Conservation (phyloP, 2,888 invertebrate species). For the Tuta absoluta region DNA sequence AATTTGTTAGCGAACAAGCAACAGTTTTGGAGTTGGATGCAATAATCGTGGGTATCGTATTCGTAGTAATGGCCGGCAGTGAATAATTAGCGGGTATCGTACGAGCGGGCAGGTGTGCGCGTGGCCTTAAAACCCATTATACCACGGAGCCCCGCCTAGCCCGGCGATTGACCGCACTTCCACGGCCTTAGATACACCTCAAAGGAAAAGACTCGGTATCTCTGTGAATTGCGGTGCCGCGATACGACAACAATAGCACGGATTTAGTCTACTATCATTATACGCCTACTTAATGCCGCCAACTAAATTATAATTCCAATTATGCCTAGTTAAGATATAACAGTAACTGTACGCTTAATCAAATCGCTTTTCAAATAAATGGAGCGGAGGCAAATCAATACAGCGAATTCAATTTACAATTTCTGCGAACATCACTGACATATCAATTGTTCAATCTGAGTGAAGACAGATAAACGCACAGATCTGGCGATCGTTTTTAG, state of each 20-base stretch:
- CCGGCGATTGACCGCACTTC: conserved; percentile 60
- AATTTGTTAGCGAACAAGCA: conserved; percentile 52
- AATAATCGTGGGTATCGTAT: conserved; percentile 62
- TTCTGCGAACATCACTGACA: conserved; percentile 76
- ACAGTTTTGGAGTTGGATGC: conserved; percentile 52
- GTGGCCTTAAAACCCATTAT: conserved; percentile 69
- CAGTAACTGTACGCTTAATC: conserved; percentile 64
- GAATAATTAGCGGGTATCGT: conserved; percentile 71
- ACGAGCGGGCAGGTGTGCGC: conserved; percentile 65
- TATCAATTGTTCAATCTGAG: conserved; percentile 79
- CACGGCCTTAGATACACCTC: conserved; percentile 31
- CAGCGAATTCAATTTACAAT: conserved; percentile 77
- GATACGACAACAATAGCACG: conserved; percentile 2
- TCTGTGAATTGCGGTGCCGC: too few species aligned
- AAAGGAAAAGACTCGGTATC: conserved; percentile 22
- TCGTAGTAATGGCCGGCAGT: conserved; percentile 61
- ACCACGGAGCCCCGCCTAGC: conserved; percentile 48
- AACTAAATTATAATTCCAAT: conserved; percentile 54
- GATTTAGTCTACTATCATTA: conserved; percentile 34
- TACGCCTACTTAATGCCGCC: conserved; percentile 45
- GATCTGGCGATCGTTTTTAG: conserved; percentile 69
- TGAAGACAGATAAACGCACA: conserved; percentile 77
- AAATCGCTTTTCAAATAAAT: conserved; percentile 74
- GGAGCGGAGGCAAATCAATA: conserved; percentile 74
- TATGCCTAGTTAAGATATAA: conserved; percentile 61